Conservation (phyloP, 2,888 invertebrate species). For the Ennomos quercinarius region DNA sequence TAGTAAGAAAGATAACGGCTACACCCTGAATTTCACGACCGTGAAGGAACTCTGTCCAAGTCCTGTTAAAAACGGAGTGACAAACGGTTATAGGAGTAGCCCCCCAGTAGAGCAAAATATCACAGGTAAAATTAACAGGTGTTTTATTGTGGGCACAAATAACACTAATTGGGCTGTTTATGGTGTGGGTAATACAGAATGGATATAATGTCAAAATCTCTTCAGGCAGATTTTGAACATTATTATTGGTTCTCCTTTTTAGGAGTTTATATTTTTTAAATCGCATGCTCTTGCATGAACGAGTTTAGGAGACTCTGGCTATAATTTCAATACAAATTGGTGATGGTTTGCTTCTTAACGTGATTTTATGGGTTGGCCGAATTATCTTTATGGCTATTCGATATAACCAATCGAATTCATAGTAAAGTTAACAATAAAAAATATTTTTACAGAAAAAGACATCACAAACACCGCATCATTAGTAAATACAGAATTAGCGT, state of each 20-base stretch:
- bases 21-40: conserved; percentile 79
- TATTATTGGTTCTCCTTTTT: too few species aligned
- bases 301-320: neutral
- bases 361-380: conserved; percentile 20
- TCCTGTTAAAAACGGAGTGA: conserved; percentile 68
- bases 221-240: too few species aligned
- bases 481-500: conserved; percentile 80
- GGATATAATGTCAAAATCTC: too few species aligned
- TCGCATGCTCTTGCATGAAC: too few species aligned
- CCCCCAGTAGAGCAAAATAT: conserved; percentile 77
- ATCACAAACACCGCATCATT: conserved; percentile 81
- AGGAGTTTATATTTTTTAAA: too few species aligned
- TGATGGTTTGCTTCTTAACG: conserved; percentile 14
- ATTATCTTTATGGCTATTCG: conserved; percentile 6
- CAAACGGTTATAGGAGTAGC: conserved; percentile 80
- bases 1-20: conserved; percentile 78
- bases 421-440: conserved; percentile 3
- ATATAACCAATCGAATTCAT: neutral
- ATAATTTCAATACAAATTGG: conserved; percentile 1
- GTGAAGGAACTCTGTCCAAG: conserved; percentile 81
- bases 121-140: conserved; percentile 29
- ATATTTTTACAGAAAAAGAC: conserved; percentile 71
- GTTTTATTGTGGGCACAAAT: conserved; percentile 3
- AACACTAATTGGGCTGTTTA: neutral
- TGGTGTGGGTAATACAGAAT: neutral